A percentile compares a stretch with the other conserved stretches of the same genome.
Evolutionary conservation across 1,140 invertebrate genomes (phyloP).

Genomic region (Philaenus spumarius): DNA sequence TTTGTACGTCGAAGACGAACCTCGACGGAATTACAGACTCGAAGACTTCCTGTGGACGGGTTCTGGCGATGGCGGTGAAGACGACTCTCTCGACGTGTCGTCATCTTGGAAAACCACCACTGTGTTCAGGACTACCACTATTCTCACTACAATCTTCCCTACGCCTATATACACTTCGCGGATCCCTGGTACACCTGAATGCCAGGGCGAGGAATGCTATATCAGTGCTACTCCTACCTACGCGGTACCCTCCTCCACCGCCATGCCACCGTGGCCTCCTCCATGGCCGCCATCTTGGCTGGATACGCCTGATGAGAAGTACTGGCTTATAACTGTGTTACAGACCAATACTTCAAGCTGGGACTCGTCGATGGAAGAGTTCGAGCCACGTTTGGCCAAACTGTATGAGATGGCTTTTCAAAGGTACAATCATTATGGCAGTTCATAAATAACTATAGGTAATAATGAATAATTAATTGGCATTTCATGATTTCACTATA

Average conservation of each 20-base stretch:
- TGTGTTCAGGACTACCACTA: conserved; percentile 41
- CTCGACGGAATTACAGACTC: conserved; percentile 51
- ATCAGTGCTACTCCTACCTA: conserved; percentile 33
- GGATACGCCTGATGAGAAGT: conserved; percentile 45
- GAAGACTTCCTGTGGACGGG: conserved; percentile 84
- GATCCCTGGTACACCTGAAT: conserved; percentile 13
- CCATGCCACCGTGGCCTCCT: conserved; percentile 39
- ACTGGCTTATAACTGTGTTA: conserved; percentile 73
- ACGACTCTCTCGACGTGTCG: not conserved
- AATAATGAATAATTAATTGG: no score
- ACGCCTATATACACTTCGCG: conserved; percentile 9
- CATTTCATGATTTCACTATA: no score
- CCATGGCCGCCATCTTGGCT: conserved; percentile 28
- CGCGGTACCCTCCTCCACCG: conserved; percentile 44
- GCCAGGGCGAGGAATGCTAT: conserved; percentile 23
- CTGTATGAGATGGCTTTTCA: conserved; percentile 46
- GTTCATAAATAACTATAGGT: no score
- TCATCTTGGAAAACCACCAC: conserved; percentile 30
- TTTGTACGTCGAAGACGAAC: conserved; percentile 22
- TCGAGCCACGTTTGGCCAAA: conserved; percentile 43
- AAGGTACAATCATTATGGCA: no score
- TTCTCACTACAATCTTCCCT: conserved; percentile 19
- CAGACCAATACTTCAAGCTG: conserved; percentile 24
- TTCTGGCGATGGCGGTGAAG: conserved; percentile 63
- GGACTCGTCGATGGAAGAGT: conserved; percentile 31